Conservation (phyloP, 2,797 vertebrate species). For the Emys orbicularis region DNA sequence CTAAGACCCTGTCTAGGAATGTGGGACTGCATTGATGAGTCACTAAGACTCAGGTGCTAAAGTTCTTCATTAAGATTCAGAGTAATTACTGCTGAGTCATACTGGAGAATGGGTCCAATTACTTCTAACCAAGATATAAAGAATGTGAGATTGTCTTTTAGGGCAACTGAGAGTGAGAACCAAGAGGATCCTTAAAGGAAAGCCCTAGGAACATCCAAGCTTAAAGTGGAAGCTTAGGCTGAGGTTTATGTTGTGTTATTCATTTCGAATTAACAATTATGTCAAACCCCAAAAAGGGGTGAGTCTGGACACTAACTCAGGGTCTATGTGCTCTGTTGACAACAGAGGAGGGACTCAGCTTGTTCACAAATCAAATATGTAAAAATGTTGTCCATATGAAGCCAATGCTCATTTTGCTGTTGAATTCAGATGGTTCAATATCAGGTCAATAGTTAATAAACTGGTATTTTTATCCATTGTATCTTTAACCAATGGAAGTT, state of each 20-base stretch:
- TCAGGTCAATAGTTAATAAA: not conserved
- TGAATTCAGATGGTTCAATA: not conserved
- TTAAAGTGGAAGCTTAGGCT: not conserved
- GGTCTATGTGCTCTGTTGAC: not conserved
- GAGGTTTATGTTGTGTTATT: not conserved
- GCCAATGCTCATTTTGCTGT: not conserved
- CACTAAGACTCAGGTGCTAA: not conserved
- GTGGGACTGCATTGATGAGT: not conserved
- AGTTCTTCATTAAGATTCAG: slow-evolving; percentile 6
- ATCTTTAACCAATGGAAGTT: not conserved
- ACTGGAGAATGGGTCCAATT: slow-evolving; percentile 2
- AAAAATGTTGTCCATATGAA: not conserved
- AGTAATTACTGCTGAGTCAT: slow-evolving; percentile 20
- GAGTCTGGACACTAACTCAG: not conserved
- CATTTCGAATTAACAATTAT: not conserved
- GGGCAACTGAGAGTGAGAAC: not conserved
- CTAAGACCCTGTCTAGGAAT: not conserved
- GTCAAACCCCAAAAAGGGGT: not conserved
- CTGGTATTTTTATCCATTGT: not conserved
- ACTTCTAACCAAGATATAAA: not conserved
- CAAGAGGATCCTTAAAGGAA: slow-evolving; percentile 20
- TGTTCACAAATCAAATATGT: not conserved
- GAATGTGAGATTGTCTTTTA: slow-evolving; percentile 2
- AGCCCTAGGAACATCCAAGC: not conserved
- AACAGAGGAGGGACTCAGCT: not conserved